These are phyloP conservation scores for Lagopus leucura DNA, from an alignment of 2,113 vertebrate genomes.

Conservation along the genomic window DNA sequence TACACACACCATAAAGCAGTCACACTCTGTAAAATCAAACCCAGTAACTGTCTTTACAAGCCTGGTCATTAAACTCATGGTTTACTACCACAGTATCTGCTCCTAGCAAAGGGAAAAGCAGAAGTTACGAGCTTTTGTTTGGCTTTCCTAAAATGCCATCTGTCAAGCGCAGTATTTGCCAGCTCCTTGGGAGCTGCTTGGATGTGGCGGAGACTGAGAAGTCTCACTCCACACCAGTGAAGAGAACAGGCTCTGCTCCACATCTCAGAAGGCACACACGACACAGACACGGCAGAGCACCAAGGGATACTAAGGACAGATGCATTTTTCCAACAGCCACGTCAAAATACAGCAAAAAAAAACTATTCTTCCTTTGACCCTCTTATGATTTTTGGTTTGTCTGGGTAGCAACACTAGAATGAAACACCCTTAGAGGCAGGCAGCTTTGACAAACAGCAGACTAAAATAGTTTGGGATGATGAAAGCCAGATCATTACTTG, in stretches of 20 bases:
- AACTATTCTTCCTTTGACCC: not conserved
- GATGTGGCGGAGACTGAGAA: not conserved
- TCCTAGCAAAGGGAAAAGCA: not conserved
- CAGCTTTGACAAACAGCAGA: not conserved
- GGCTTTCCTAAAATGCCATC: not conserved
- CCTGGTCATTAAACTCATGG: not conserved
- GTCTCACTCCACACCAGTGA: not conserved
- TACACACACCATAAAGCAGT: not conserved
- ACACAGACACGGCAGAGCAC: not conserved
- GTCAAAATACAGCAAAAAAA: fast-evolving
- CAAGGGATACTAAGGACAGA: not conserved
- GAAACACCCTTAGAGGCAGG: not conserved
- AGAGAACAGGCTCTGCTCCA: not conserved
- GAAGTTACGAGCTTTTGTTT: not conserved
- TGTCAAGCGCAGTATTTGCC: not conserved
- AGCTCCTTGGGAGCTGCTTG: not conserved
- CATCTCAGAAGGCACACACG: not conserved
- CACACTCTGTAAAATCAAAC: not conserved
- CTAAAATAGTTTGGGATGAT: not conserved
- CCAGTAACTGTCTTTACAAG: not conserved
- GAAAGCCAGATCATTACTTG: not conserved
- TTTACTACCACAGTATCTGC: not conserved
- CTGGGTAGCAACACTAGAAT: not conserved
- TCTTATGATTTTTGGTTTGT: not conserved
- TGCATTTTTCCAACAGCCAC: not conserved